Percentiles rank a stretch among this genome's conserved stretches.
phyloP scores from a whole-genome alignment of 2,113 vertebrate genomes.

The Sphaerodactylus townsendi region DNA sequence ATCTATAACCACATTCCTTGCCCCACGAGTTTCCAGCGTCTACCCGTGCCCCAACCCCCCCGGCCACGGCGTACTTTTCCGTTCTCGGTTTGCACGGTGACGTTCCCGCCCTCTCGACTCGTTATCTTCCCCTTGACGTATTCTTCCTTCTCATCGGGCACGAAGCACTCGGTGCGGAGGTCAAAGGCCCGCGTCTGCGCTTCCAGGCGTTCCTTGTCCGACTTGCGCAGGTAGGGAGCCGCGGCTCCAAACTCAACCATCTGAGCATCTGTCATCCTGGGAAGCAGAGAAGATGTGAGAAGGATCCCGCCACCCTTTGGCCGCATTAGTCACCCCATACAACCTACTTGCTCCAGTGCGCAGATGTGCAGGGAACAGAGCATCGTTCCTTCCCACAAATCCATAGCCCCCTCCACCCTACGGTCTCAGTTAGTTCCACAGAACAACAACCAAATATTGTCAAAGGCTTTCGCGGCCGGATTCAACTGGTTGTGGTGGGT shows the following conservation, averaged over 20 bases:
- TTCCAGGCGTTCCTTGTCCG: slow-evolving; percentile 73
- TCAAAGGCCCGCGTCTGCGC: slow-evolving; percentile 74
- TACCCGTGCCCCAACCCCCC: fast-evolving
- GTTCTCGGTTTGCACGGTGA: slow-evolving; percentile 78
- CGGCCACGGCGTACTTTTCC: slow-evolving; percentile 69
- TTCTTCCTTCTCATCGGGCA: slow-evolving; percentile 83
- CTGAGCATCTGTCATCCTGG: slow-evolving; percentile 63
- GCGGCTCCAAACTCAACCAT: slow-evolving; percentile 71
- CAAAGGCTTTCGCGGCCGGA: no score
- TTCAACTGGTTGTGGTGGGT: no score
- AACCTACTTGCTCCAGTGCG: background rate
- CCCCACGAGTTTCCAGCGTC: background rate
- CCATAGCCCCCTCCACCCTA: no score
- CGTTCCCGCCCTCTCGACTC: slow-evolving; percentile 77
- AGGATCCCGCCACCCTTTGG: no score
- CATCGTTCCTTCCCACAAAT: background rate
- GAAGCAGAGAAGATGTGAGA: background rate
- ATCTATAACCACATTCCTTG: background rate
- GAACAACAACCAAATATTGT: no score
- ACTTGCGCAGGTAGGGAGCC: slow-evolving; percentile 71
- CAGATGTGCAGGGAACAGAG: background rate
- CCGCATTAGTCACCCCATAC: background rate
- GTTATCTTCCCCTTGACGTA: slow-evolving; percentile 78
- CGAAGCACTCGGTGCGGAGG: slow-evolving; percentile 77
- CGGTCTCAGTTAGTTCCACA: no score